Percentiles rank a stretch among this genome's conserved stretches.
Conservation (phyloP, 2,113 vertebrate genomes). For the Semicossyphus pulcher region DNA sequence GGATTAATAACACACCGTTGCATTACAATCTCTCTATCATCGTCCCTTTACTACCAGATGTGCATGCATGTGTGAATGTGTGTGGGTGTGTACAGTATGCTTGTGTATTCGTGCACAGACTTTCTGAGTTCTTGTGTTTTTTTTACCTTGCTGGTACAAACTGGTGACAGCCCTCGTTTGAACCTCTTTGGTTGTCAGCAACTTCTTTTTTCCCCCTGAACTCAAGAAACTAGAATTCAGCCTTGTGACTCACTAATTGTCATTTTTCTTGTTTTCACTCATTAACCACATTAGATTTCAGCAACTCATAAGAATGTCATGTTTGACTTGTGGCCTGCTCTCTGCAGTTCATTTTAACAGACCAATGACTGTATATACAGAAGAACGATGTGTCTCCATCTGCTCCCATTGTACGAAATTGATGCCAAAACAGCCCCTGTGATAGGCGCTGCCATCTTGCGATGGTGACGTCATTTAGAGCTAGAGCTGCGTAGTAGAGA, state of each 20-base stretch:
- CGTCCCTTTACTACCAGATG: slow-evolving; percentile 30
- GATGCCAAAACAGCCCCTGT: too few relatives aligned
- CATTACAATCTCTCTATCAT: slow-evolving; percentile 30
- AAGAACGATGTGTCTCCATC: too few relatives aligned
- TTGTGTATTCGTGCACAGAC: slow-evolving; percentile 22
- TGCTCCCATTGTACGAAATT: too few relatives aligned
- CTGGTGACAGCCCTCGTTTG: slow-evolving; percentile 30
- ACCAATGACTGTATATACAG: too few relatives aligned
- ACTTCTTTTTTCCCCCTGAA: background rate
- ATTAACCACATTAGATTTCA: too few relatives aligned
- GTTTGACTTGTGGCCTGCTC: background rate
- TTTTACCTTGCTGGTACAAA: slow-evolving; percentile 57
- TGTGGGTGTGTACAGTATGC: slow-evolving; percentile 3
- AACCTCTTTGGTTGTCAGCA: slow-evolving; percentile 13
- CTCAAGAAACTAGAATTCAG: background rate
- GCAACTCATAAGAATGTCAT: too few relatives aligned
- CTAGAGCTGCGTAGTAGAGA: too few relatives aligned
- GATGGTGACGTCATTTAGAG: too few relatives aligned
- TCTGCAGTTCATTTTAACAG: too few relatives aligned
- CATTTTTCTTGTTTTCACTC: slow-evolving; percentile 21
- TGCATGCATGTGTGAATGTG: slow-evolving; percentile 48
- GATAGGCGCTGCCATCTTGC: too few relatives aligned
- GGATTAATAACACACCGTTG: background rate
- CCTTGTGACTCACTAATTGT: background rate
- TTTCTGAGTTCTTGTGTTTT: slow-evolving; percentile 1